phyloP scores from a whole-genome alignment of 1,140 invertebrate genomes.

The Acromyrmex heyeri region DNA sequence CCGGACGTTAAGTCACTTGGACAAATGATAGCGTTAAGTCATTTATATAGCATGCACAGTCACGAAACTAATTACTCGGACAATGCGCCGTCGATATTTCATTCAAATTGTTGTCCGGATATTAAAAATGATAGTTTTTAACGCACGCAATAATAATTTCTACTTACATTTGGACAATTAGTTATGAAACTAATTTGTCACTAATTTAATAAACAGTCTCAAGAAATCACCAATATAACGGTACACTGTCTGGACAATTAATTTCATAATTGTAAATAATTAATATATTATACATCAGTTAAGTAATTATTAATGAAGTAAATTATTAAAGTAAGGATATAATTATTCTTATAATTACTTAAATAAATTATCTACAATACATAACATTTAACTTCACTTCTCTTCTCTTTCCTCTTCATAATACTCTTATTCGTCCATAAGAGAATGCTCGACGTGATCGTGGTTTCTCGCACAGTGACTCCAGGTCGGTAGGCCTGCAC shows the following conservation, averaged over 20 bases:
- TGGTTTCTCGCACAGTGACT: neutral
- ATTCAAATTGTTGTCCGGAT: too few species aligned
- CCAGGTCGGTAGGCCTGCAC: conserved; percentile 57
- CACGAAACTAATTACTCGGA: too few species aligned
- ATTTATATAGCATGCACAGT: neutral
- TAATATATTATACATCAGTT: neutral
- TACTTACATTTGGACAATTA: too few species aligned
- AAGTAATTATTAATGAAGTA: neutral
- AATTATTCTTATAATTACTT: neutral
- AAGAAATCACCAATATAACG: too few species aligned
- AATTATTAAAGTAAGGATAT: neutral
- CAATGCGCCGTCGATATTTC: too few species aligned
- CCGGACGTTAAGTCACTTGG: neutral
- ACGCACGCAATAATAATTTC: too few species aligned
- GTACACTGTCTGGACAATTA: too few species aligned
- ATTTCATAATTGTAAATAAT: neutral
- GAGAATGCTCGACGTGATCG: neutral
- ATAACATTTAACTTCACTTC: neutral
- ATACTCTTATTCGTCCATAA: neutral
- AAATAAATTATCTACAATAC: neutral
- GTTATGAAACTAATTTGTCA: too few species aligned
- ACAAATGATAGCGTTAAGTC: neutral
- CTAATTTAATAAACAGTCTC: too few species aligned
- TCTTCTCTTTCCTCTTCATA: conserved; percentile 8
- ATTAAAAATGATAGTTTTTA: too few species aligned